Base-by-base conservation (phyloP, 2,113 vertebrate genomes). In the Acinonyx jubatus region DNA sequence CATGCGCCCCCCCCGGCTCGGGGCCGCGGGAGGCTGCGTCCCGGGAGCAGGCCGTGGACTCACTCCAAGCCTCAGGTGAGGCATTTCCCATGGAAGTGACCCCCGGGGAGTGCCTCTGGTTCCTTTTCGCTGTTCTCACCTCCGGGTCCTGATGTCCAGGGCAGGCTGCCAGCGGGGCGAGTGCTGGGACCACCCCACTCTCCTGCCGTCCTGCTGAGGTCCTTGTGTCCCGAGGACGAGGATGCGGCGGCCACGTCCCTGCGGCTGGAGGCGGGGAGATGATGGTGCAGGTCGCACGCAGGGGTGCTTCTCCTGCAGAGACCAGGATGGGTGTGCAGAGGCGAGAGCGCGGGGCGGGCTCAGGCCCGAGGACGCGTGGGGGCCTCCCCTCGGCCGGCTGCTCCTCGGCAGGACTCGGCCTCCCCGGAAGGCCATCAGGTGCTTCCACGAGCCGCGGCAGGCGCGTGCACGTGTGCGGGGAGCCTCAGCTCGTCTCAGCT, bases 151-250 rank as follows among this genome's bases (percentile, higher is more conserved):
- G 69, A 23, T 38, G 9, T 73, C 69, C 1, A 5, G 69, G 69
- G 69, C 36, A 6, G 21, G 21, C 69, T 13, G 36, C 21, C 5
- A 23, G 36, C n/a, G 0, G 25, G 38, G 38, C 0, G 6, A 18
- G 57, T 1, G 7, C n/a, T 0, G 29, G 29, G 25, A 6, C n/a
- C 18, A 16, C 18, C 38, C 27, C 65, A 3, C 45, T 45, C 45
- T 45, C 27, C 48, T 3, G 2, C 50, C 79, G 61, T 63, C 55
- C 38, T 63, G 13, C 10, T 5, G 38, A 74, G 29, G 38, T 76
- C 36, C 41, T 14, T 15, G 38, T 27, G 13, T 33, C 19, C 55
- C 2, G 4, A 48, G 36, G 21, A 33, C 0, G 1, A 12, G 14
- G 78, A 9, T 1, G 45, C 45, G 9, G 45, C 45, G n/a, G 85